Base-by-base conservation (phyloP, 2,113 vertebrate genomes). In the Pyxicephalus adspersus region DNA sequence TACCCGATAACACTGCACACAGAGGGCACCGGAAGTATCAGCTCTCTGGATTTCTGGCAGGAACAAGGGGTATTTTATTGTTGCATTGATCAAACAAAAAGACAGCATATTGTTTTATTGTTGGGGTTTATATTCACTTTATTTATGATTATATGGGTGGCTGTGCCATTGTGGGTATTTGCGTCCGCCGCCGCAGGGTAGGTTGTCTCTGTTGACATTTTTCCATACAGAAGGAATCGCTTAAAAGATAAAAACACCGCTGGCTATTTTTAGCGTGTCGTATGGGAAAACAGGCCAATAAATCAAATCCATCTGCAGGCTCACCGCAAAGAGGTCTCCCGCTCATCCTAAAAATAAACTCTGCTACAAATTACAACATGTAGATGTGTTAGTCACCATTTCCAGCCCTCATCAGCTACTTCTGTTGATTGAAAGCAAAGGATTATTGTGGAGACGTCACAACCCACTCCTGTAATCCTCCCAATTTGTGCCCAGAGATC, bases 261-360 rank as follows among this genome's bases (percentile, higher is more conserved):
- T 26, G 2, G 20, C 72, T 75, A 75, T 75, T 61, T 75, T 61
- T 75, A 75, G 57, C 7, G 23, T 8, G n/a, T 31, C 55, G 22
- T 75, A 54, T 73, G 70, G 70, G 70, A 55, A 72, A 31, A 72
- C 25, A 72, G 57, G 18, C 31, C 25, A 51, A 31, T 31, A 52
- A 72, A 45, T n/a, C 9, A 4, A 28, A 73, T 13, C 13, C 20
- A 71, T 54, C 9, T 71, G 68, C 28, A 38, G 50, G 4, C 50
- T 55, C 28, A 4, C 31, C 54, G 34, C 50, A 73, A 73, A 52
- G 29, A 19, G 18, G 0, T 13, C 68, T 29, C 38, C 51, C 58
- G 68, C 57, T 57, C 8, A 11, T 25, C 19, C 51, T 55, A 11
- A 34, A 73, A 29, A 58, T 58, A 73, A 57, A 57, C 58, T 13